Evolutionary conservation across 2,113 vertebrate genomes (phyloP), one percentile per base, ranked within the genome.

Genomic region (Megaceryle maxima): DNA sequence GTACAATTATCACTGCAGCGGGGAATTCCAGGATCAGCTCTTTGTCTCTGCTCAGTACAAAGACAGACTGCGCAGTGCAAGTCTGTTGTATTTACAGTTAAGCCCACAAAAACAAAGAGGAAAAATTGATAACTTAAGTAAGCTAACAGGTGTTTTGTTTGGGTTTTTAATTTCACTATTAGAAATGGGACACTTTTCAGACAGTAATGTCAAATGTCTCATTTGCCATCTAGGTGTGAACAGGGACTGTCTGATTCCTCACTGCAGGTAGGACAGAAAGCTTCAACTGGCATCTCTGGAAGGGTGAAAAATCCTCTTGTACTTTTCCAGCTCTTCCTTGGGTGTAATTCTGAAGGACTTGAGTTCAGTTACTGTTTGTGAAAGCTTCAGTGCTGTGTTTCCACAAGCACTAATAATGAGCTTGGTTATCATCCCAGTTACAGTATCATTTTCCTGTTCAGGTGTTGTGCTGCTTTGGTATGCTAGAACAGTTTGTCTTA

Each of bases 381-480:
- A 29, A 37, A 67, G 26, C 41, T 59, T 69, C 11, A 8, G 51
- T 2, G 3, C 24, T 43, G 9, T 0, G 0, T 37, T 77, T 83
- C 33, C 68, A 60, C 16, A 44, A 53, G 29, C 0, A 0, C 31
- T 39, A 5, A 16, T 17, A 5, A 2, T 10, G 44, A 51, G 14
- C 33, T 82, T 26, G 18, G 19, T 64, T 87, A 13, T 39, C 70
- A 13, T 35, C 31, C 62, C 44, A 33, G 35, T 48, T n/a, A 41
- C 5, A 24, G n/a, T 8, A 7, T 3, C 3, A 5, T 14, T 31
- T 63, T 90, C 46, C 56, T 69, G 43, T 22, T 72, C 53, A 53
- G 83, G 26, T 37, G 37, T 5, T 68, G 29, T 33, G 4, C 43
- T 19, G 53, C 25, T 48, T 92, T 72, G 79, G 11, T 50, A 11